Evolutionary conservation across 2,888 invertebrate species (phyloP), one percentile per base, ranked within the genome.

Genomic region (Drosophila formosana): DNA sequence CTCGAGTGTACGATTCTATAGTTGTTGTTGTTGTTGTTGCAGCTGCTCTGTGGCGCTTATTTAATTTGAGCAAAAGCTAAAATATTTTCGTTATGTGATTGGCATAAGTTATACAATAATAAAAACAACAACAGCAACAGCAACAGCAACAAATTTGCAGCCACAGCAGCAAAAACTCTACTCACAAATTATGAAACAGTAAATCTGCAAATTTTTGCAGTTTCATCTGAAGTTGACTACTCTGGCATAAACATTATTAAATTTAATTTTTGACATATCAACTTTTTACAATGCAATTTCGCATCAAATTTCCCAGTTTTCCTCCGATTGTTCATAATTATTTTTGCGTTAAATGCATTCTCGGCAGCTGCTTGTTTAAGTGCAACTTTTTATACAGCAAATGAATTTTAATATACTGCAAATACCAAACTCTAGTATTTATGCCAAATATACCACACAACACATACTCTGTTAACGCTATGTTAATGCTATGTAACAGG

Each of bases 41-140:
- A 53, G 66, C 41, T 56, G 66, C 67, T 76, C 62, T 76, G 64
- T 68, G 73, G 82, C 85, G 80, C 88, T 88, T 82, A 85, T 88
- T 83, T 84, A 84, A 84, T 84, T 88, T 83, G 69, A 68, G 87
- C 53, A 79, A 79, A 78, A 82, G 66, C 84, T 75, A 84, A 88
- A 88, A 83, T 83, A 88, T 86, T 83, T 83, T 80, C 66, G 79
- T 77, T 86, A 76, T 83, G 71, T 88, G 87, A 84, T 85, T 83
- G 88, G 72, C 80, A 78, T 75, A 88, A 86, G 83, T 88, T 83
- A 66, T 72, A 70, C 64, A 83, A 85, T 64, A 52, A 41, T 7
- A 41, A 7, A 41, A 41, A 18, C 18, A 41, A 53, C 43, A 32
- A 60, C 18, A 51, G 39, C 39, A 61, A 60, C 18, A 51, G 39